Percentiles rank a stretch among this genome's conserved stretches.
phyloP scores from a whole-genome alignment of 2,888 invertebrate genomes.

The Idaea biselata region DNA sequence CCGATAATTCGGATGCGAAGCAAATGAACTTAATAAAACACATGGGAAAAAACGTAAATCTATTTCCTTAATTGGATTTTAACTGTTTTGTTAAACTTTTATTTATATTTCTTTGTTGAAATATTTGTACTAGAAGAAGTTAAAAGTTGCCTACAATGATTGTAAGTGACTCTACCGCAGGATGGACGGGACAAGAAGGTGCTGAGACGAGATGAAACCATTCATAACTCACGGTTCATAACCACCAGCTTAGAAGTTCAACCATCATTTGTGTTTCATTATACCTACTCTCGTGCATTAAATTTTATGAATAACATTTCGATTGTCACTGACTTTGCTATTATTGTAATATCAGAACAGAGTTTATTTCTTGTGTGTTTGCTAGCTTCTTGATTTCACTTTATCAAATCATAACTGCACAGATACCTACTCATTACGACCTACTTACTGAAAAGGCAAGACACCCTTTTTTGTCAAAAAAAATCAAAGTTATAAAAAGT shows the following conservation, averaged over 20 bases:
- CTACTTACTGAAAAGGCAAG: background rate
- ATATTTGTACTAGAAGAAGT: background rate
- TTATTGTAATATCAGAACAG: slow-evolving; percentile 7
- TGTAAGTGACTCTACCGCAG: background rate
- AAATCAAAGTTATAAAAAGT: too few species aligned
- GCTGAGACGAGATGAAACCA: background rate
- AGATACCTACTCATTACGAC: background rate
- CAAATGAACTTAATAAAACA: background rate
- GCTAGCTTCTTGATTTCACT: slow-evolving; percentile 17
- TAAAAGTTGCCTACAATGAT: background rate
- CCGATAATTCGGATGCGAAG: background rate
- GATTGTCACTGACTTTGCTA: slow-evolving; percentile 5
- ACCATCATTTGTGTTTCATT: slow-evolving; percentile 32
- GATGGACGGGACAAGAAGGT: background rate
- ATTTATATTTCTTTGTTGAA: background rate
- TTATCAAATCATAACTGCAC: slow-evolving; percentile 4
- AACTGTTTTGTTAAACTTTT: background rate
- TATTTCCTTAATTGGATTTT: background rate
- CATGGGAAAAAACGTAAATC: background rate
- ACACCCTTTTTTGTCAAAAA: background rate
- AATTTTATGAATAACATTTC: slow-evolving; percentile 10
- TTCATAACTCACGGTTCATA: slow-evolving; percentile 43
- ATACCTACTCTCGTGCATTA: slow-evolving; percentile 18
- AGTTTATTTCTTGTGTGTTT: slow-evolving; percentile 14
- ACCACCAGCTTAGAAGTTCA: slow-evolving; percentile 43